Evolutionary conservation across 2,888 invertebrate species (phyloP), one percentile per base, ranked within the genome.

Genomic region (Cheilosia soror): DNA sequence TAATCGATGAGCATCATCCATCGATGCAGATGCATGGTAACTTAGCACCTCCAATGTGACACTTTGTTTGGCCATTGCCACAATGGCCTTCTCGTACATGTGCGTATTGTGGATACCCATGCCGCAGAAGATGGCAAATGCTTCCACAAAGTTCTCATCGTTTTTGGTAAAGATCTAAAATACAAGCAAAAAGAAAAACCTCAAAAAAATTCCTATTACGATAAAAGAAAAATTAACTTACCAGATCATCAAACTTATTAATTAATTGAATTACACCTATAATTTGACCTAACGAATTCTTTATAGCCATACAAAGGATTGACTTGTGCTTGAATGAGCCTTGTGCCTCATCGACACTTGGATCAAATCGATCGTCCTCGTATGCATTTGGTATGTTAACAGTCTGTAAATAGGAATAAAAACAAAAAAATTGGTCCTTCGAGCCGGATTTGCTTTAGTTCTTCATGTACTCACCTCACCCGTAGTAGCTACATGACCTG

Each of bases 81-180:
- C 97, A 91, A 97, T 96, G 49, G 98, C 98, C 92, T 96, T 97
- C 93, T 98, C 98, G 91, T 98, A 98, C 98, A 98, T 98, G 92
- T 98, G 97, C 69, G 98, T 98, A 91, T 98, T 98, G 93, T 98
- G 97, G 85, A 98, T 98, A 71, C 98, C 98, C 96, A 98, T 97
- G 42, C 98, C 98, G 93, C 98, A 98, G 93, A 98, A 98, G 89
- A 98, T 98, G 87, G 98, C 98, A 93, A 98, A 98, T 2, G 98
- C 98, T 93, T 98, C 98, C 88, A 98, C 97, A 90, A 98, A 97
- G 93, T 98, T 98, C 93, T 98, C 98, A 91, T 98, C 98, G 93
- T 98, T 98, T 93, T 97, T 97, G 88, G 98, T 98, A 93, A 98
- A 98, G 31, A 95, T 94, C 88, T 92, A 63, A 5, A 62, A 73